Conservation (phyloP, 2,113 vertebrate species). For the Pangasianodon hypophthalmus region DNA sequence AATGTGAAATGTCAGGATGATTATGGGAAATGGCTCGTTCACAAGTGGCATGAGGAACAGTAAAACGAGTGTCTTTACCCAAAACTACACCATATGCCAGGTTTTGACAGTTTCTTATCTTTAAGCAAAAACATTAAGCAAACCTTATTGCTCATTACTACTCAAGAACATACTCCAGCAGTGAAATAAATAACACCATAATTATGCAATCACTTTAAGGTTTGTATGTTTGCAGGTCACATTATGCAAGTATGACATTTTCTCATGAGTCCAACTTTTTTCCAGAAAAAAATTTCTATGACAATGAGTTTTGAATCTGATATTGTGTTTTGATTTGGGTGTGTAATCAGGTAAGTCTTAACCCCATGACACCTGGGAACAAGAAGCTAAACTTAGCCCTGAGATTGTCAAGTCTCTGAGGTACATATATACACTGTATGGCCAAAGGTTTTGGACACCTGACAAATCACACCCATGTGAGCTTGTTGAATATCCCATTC, state of each 20-base stretch:
- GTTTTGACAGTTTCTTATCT: conserved; percentile 20
- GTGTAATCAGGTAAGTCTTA: not conserved
- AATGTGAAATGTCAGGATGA: conserved; percentile 74
- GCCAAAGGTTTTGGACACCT: not conserved
- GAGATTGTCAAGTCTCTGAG: no score
- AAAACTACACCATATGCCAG: conserved; percentile 25
- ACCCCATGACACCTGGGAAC: not conserved
- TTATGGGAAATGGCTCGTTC: conserved; percentile 61
- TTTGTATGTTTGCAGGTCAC: not conserved
- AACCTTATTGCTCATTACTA: not conserved
- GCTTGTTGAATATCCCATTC: not conserved
- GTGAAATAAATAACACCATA: not conserved
- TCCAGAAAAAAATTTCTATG: not conserved
- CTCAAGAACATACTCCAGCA: not conserved
- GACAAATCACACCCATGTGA: not conserved
- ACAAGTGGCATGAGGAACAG: conserved; percentile 54
- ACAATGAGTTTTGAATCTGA: not conserved
- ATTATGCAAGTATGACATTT: not conserved
- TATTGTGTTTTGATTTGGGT: not conserved
- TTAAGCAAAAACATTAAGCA: conserved; percentile 7
- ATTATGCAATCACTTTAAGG: not conserved
- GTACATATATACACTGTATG: not conserved
- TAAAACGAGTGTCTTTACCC: conserved; percentile 20
- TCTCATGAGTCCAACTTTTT: not conserved
- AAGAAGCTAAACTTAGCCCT: not conserved